Evolutionary conservation across 2,113 vertebrate genomes (phyloP).

Genomic region (Pontoporia blainvillei): DNA sequence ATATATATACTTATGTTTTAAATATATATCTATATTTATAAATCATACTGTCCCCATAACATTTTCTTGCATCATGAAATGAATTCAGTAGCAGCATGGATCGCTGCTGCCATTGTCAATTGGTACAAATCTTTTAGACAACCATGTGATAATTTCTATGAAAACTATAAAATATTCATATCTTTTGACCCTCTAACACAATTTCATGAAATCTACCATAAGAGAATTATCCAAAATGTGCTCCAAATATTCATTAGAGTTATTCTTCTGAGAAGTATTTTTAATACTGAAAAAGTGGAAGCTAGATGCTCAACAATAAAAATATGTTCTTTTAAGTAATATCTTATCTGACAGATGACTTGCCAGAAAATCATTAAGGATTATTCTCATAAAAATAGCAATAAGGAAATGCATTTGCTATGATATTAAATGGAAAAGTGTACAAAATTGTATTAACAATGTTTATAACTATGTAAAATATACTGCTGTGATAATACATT

Average conservation of each 20-base stretch:
- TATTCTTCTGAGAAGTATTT: background rate
- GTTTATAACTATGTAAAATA: background rate
- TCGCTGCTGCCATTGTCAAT: background rate
- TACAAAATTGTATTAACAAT: background rate
- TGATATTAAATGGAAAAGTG: background rate
- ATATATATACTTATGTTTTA: background rate
- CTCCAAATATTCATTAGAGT: background rate
- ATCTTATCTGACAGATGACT: background rate
- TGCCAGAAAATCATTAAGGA: background rate
- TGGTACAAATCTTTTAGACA: background rate
- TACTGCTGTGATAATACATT: background rate
- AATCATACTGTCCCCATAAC: background rate
- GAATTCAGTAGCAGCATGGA: background rate
- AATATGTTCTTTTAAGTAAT: background rate
- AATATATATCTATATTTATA: background rate
- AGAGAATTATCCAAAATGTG: background rate
- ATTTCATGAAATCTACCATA: background rate
- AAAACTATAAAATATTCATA: background rate
- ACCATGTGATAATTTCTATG: background rate
- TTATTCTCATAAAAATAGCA: background rate
- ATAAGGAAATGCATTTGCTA: background rate
- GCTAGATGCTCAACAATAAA: background rate
- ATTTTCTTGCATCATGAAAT: background rate
- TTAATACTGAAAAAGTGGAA: background rate
- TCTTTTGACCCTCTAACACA: background rate